Percentiles rank a stretch among this genome's conserved stretches.
Evolutionary conservation across 2,797 vertebrate genomes (phyloP).

Genomic region (Okamejei kenojei): DNA sequence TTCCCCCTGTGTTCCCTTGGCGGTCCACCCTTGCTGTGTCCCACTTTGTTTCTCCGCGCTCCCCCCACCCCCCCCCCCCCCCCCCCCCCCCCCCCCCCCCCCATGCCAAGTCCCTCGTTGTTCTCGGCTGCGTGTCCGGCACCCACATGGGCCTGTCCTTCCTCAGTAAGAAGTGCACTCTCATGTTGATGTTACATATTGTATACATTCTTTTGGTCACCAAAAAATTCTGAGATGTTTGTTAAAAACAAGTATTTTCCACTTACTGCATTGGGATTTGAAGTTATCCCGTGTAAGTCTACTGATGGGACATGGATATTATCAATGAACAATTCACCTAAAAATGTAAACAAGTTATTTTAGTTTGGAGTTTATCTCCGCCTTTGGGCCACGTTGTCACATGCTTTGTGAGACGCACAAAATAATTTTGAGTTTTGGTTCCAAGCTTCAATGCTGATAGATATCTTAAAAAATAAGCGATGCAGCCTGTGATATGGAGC

Average conservation of each 20-base stretch:
- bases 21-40: too few relatives aligned
- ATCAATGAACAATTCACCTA: background rate
- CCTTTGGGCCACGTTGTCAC: background rate
- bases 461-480: slow-evolving; percentile 7
- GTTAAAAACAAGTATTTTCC: background rate
- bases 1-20: too few relatives aligned
- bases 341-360: background rate
- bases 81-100: too few relatives aligned
- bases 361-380: background rate
- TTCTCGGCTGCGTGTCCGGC: too few relatives aligned
- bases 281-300: too few relatives aligned
- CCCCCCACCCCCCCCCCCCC: too few relatives aligned
- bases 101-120: too few relatives aligned
- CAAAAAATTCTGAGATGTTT: background rate
- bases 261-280: background rate
- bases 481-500: background rate
- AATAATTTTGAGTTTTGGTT: slow-evolving; percentile 20
- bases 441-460: background rate
- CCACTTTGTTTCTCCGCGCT: too few relatives aligned
- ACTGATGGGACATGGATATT: too few relatives aligned
- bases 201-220: background rate
- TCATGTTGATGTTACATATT: background rate
- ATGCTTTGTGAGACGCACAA: background rate
- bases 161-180: background rate
- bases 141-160: too few relatives aligned